Evolutionary conservation across 35 echinoderm and acorn worm genomes (phyloP), one percentile per base, ranked within the genome.

Genomic region (Eucidaris tribuloides): DNA sequence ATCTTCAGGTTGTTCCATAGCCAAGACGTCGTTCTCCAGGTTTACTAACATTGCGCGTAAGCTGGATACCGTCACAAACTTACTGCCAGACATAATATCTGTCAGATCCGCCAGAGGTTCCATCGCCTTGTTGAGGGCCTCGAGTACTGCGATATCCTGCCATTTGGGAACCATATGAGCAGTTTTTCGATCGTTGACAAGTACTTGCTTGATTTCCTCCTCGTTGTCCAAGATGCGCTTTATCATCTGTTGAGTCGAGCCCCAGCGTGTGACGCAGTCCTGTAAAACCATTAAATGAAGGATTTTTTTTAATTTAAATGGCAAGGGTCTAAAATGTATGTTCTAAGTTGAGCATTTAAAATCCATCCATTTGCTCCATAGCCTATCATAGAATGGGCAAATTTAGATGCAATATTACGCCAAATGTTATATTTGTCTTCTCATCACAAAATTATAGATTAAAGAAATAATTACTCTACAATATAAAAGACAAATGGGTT

Each of bases 21-120:
- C 42, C 14, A 29, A 11, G 18, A 46, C 11, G 1, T 43, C 23
- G 76, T 43, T 18, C 32, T n/a, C n/a, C n/a, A n/a, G n/a, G n/a
- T n/a, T n/a, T n/a, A n/a, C n/a, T n/a, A 82, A 29, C 5, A 82
- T 7, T 7, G 58, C 34, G 1, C 35, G 13, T 0, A 63, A 13
- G 1, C 50, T 39, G 5, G 80, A 82, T 31, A 88, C 46, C 11
- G 86, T 88, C 2, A 88, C 86, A 34, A 81, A 88, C 17, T 70
- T 52, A 39, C 78, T 80, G 3, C 60, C 86, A 5, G 31, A 81
- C 77, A 88, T 81, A 17, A 88, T 88, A 48, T 88, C 86, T 27
- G 86, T 88, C 7, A 82, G 78, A 29, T 64, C 77, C 1, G 58
- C 57, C 55, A 88, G 15, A 1, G 86, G 86, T 49, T 63, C 23